Conservation (phyloP, 2,113 vertebrate species). For the Martes martes region DNA sequence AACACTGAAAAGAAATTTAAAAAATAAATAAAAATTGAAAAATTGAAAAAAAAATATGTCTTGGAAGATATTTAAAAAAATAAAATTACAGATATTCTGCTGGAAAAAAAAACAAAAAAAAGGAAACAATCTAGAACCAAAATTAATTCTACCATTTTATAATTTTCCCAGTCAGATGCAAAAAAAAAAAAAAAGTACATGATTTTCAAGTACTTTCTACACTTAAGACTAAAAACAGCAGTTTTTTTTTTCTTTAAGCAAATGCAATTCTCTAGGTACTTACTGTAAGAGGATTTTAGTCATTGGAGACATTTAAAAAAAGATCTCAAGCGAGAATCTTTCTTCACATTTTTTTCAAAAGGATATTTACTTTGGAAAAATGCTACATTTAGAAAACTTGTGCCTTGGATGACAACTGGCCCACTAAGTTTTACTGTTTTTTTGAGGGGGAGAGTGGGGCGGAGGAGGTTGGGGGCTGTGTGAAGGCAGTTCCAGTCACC, state of each 20-base stretch:
- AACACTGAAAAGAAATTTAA: too few relatives aligned
- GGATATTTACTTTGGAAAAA: slow-evolving; percentile 67
- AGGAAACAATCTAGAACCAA: slow-evolving; percentile 22
- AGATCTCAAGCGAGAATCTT: slow-evolving; percentile 60
- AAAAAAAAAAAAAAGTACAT: neutral
- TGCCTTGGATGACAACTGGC: slow-evolving; percentile 41
- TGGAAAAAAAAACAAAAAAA: too few relatives aligned
- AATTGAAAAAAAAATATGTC: too few relatives aligned
- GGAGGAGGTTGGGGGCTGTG: neutral
- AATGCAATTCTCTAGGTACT: slow-evolving; percentile 56
- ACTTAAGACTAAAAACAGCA: slow-evolving; percentile 57
- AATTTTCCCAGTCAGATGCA: slow-evolving; percentile 40
- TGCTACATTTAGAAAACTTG: slow-evolving; percentile 57
- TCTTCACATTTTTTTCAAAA: slow-evolving; percentile 43
- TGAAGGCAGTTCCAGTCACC: neutral
- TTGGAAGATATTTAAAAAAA: too few relatives aligned
- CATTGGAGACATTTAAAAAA: slow-evolving; percentile 62
- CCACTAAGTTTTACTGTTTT: neutral
- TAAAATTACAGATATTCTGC: too few relatives aligned
- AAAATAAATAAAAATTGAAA: too few relatives aligned
- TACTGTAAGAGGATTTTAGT: slow-evolving; percentile 66
- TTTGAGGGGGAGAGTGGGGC: neutral
- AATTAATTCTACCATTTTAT: slow-evolving; percentile 41
- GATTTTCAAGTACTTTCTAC: slow-evolving; percentile 59
- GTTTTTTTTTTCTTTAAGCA: slow-evolving; percentile 32